Conservation (phyloP, 2,888 invertebrate species). For the Tetragnatha montana region DNA sequence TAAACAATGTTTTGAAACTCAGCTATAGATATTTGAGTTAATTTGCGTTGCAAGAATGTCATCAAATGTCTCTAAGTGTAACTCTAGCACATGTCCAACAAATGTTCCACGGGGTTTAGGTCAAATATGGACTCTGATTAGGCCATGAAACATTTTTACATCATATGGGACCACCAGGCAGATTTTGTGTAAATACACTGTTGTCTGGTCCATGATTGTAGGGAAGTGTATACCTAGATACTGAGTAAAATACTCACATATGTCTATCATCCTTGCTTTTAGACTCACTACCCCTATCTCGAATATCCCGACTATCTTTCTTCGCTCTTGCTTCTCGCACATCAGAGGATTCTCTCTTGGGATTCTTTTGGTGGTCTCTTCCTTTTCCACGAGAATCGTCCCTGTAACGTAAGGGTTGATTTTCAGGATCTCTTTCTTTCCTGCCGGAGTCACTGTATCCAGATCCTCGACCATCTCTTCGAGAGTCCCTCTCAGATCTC, state of each 20-base stretch:
- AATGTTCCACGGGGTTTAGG: no score
- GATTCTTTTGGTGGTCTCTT: conserved; percentile 63
- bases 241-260: conserved; percentile 28
- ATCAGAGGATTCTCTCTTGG: conserved; percentile 50
- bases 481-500: conserved; percentile 69
- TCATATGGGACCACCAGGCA: no score
- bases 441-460: conserved; percentile 55
- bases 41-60: no score
- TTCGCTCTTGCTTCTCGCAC: conserved; percentile 43
- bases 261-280: conserved; percentile 57
- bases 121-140: no score
- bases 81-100: no score
- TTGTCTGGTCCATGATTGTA: no score
- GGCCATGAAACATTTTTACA: no score
- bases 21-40: no score
- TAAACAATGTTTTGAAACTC: no score
- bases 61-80: no score
- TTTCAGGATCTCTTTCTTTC: conserved; percentile 69
- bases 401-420: conserved; percentile 46
- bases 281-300: conserved; percentile 31
- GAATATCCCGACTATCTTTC: conserved; percentile 54
- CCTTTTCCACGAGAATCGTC: conserved; percentile 68
- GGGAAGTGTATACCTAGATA: no score
- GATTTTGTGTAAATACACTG: no score
- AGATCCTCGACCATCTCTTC: conserved; percentile 55